These are phyloP conservation scores for Poeciliopsis turneri DNA, from an alignment of 2,797 vertebrate genomes.

Conservation along the genomic window DNA sequence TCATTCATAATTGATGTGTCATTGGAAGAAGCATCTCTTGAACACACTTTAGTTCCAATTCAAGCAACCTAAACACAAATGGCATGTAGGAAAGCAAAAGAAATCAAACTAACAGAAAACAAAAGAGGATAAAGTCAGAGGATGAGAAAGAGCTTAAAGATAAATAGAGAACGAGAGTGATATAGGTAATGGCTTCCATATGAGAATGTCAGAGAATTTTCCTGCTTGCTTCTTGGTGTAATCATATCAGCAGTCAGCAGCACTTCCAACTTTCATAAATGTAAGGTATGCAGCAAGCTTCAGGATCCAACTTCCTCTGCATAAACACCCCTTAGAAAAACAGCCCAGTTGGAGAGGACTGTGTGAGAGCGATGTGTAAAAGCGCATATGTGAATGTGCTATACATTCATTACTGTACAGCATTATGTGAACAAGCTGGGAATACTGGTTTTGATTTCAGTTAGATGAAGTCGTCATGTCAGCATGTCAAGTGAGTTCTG, in stretches of 20 bases:
- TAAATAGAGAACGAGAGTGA: conserved; percentile 69
- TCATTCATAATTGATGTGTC: conserved; percentile 31
- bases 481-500: conserved; percentile 30
- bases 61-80: conserved; percentile 44
- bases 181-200: conserved; percentile 92
- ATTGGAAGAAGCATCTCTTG: conserved; percentile 28
- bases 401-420: conserved; percentile 10
- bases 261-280: conserved; percentile 90
- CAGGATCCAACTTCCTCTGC: conserved; percentile 77
- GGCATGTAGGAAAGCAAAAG: conserved; percentile 40
- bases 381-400: conserved; percentile 24
- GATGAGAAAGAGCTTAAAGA: conserved; percentile 31
- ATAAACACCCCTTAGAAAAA: conserved; percentile 79
- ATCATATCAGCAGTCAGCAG: conserved; percentile 91
- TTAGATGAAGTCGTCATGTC: conserved; percentile 36
- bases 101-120: conserved; percentile 26
- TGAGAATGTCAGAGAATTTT: conserved; percentile 81
- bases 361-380: conserved; percentile 26
- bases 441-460: conserved; percentile 33
- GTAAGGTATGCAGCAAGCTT: conserved; percentile 84
- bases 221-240: conserved; percentile 82
- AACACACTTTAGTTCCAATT: conserved; percentile 17
- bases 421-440: conserved; percentile 16
- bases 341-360: conserved; percentile 57
- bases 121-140: conserved; percentile 22